Base-by-base conservation (phyloP, 2,797 vertebrate species). In the Melanotaenia pygmaea region DNA sequence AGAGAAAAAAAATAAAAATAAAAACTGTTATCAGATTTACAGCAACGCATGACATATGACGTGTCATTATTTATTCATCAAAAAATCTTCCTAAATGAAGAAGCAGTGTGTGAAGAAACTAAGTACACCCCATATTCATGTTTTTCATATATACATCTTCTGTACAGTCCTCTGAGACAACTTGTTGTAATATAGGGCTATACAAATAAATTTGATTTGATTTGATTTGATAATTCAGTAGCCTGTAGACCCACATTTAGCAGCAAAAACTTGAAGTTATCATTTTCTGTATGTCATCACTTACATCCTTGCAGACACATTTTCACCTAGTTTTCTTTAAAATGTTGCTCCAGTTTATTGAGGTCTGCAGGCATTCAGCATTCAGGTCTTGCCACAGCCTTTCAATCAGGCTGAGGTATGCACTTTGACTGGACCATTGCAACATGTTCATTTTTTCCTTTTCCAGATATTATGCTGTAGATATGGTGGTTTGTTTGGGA, bases 371-470 rank as follows among this genome's bases (percentile, higher is more conserved):
- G 47, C n/a, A 22, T 51, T 22, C 47, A 22, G 47, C 20, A 22
- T 22, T n/a, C 45, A 47, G 45, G 45, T 47, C 45, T n/a, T 47
- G 45, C 45, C 43, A n/a, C 45, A 47, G 45, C 20, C 9, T 8
- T n/a, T 59, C 32, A 62, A 26, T 45, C 38, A 45, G 60, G 26
- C 26, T 45, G 60, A 45, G 16, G 18, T 30, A 18, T 63, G 60
- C 40, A 63, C 60, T 63, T 63, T 63, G 59, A 40, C 37, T 60
- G 40, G 38, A 18, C 8, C 26, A 47, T 47, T 63, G 60, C 60
- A 47, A 63, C 24, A 63, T 10, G 26, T 30, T 30, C 38, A 63
- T 43, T 45, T 18, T 20, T 43, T 30, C 2, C 26, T 30, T 63
- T 61, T 63, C 18, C 24, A 63, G 38, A 18, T 40, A 5, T 47